Evolutionary conservation across 1,140 invertebrate species (phyloP).

Genomic region (Diabrotica undecimpunctata): DNA sequence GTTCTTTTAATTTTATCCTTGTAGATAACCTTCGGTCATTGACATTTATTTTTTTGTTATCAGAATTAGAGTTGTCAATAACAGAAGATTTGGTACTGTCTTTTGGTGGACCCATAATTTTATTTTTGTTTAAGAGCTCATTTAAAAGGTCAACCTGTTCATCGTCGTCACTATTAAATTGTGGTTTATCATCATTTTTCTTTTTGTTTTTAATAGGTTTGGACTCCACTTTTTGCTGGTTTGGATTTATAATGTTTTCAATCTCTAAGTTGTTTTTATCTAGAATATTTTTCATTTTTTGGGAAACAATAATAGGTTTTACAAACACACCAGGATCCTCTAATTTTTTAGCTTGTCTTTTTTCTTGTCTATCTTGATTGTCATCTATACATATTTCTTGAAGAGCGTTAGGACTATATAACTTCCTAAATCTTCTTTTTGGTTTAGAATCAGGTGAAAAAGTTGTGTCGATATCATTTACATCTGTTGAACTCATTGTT

Average conservation of each 20-base stretch:
- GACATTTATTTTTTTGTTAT: no score
- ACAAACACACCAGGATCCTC: slow-evolving; percentile 14
- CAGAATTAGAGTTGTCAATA: no score
- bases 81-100: no score
- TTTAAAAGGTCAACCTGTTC: slow-evolving; percentile 13
- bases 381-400: slow-evolving; percentile 16
- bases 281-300: slow-evolving; percentile 14
- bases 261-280: slow-evolving; percentile 19
- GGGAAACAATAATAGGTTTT: slow-evolving; percentile 10
- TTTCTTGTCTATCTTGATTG: slow-evolving; percentile 25
- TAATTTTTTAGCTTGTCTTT: slow-evolving; percentile 15
- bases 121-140: slow-evolving; percentile 15
- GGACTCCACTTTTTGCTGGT: no score
- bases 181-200: neutral
- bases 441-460: neutral
- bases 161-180: slow-evolving; percentile 12
- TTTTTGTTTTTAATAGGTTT: slow-evolving; percentile 1
- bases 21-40: no score
- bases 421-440: slow-evolving; percentile 20
- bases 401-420: slow-evolving; percentile 27
- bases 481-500: neutral
- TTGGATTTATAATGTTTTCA: slow-evolving; percentile 3
- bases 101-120: neutral
- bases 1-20: no score
- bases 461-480: neutral